phyloP scores from a whole-genome alignment of 1,140 invertebrate genomes.

The Melipona quadrifasciata region DNA sequence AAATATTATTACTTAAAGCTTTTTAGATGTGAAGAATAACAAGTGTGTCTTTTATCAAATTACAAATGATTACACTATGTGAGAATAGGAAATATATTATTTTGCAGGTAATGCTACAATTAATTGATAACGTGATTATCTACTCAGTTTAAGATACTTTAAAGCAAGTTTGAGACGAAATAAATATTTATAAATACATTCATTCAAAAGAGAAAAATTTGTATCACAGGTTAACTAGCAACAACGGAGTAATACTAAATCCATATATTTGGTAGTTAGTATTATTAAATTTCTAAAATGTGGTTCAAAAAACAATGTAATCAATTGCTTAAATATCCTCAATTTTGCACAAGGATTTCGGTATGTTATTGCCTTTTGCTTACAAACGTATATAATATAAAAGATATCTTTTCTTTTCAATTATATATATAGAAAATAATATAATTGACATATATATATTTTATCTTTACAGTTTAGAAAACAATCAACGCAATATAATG shows the following conservation, averaged over 20 bases:
- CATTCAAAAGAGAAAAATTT: background rate
- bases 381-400: background rate
- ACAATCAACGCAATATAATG: background rate
- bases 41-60: background rate
- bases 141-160: background rate
- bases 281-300: conserved; percentile 18
- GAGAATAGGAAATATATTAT: background rate
- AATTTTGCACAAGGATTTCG: background rate
- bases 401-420: background rate
- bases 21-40: background rate
- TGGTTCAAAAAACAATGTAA: background rate
- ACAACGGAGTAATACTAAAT: background rate
- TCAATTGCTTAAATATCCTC: conserved; percentile 1
- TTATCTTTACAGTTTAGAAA: conserved; percentile 18
- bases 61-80: background rate
- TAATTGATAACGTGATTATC: background rate
- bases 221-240: conserved; percentile 15
- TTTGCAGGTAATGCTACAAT: background rate
- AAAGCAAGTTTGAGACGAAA: background rate
- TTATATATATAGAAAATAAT: background rate
- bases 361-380: conserved; percentile 22
- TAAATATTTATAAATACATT: background rate
- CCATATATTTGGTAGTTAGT: background rate
- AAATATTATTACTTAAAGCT: background rate
- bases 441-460: background rate